Base-by-base conservation (phyloP, 2,888 invertebrate genomes). In the Diachrysia chrysitis region DNA sequence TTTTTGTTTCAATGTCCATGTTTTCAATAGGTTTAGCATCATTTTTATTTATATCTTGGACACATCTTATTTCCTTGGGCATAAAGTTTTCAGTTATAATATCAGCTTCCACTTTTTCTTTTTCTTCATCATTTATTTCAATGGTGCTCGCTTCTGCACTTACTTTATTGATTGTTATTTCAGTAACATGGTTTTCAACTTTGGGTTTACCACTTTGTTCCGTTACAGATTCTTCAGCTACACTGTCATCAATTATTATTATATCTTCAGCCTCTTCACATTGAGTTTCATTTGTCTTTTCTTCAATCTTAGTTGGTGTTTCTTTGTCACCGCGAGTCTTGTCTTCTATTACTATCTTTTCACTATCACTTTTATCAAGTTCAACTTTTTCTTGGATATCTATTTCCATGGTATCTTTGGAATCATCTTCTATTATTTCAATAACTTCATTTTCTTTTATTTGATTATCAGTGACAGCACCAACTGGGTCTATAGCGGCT, bases 171-270 rank as follows among this genome's bases (percentile, higher is more conserved):
- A 5, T 16, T 25, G 16, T 25, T 23, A 14, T 16, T 25, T 23
- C 16, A n/a, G 54, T 7, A 7, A 2, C 3, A 5, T 1, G 12
- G 25, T 54, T 9, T 54, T 16, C 7, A 25, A 23, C 48, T 60
- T 68, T 68, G 5, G 55, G 68, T 54, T 16, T 12, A 4, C 19
- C 32, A 48, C 17, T 46, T 61, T 66, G 37, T 14, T 60, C 57
- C 35, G 37, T 10, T 32, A 17, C 17, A 23, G 23, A 48, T 21
- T 73, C 62, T 19, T 72, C 35, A 42, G 62, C 57, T 56, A 63
- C 67, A 67, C 69, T 78, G 35, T 78, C 69, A 60, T 66, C 73
- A 60, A 65, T 70, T 60, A 68, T 67, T 56, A 69, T 71, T 32
- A 69, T 63, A 58, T 71, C 66, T 48, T 72, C 66, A 12, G 35